Base-by-base conservation (phyloP, 2,888 invertebrate species). In the Chrysina gloriosa region DNA sequence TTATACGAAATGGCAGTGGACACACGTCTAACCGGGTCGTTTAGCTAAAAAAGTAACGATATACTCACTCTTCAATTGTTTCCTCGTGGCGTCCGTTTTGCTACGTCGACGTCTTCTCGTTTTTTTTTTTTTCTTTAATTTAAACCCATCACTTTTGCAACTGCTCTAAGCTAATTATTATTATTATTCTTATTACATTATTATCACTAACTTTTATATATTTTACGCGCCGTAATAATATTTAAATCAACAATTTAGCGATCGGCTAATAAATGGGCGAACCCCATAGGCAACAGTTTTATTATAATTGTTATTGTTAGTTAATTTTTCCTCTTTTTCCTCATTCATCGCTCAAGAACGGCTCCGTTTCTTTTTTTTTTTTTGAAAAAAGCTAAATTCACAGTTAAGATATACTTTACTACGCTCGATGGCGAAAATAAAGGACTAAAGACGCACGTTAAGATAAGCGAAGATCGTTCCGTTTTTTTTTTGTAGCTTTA, bases 1-100 rank as follows among this genome's bases (percentile, higher is more conserved):
- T 31, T 48, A 34, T 67, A 77, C 72, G 76, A 78, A 76, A 77
- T 80, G 80, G 80, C 80, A 80, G 80, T 80, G 80, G 77, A 78
- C 70, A 77, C 76, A 77, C n/a, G n/a, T 77, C 77, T 77, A 78
- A 76, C 61, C 67, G 67, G 69, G 63, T 67, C 48, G 65, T 63
- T 68, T 52, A 67, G 63, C 36, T 50, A 61, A 65, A 63, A 68
- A 67, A 68, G 29, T 68, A 63, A 65, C 65, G 29, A 54, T 63
- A 47, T 63, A 61, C 56, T 47, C 64, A 29, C 50, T 63, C 56
- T 61, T 31, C n/a, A 34, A n/a, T 39, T 3, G 7, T 52, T 42
- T 48, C 9, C 23, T 14, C 2, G 11, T 36, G 25, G 16, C 16
- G 14, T 48, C 36, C 9, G 11, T 63, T 34, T 2, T 31, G n/a